Evolutionary conservation across 2,888 invertebrate species (phyloP).

Genomic region (Mongoloraphidia duomilia): DNA sequence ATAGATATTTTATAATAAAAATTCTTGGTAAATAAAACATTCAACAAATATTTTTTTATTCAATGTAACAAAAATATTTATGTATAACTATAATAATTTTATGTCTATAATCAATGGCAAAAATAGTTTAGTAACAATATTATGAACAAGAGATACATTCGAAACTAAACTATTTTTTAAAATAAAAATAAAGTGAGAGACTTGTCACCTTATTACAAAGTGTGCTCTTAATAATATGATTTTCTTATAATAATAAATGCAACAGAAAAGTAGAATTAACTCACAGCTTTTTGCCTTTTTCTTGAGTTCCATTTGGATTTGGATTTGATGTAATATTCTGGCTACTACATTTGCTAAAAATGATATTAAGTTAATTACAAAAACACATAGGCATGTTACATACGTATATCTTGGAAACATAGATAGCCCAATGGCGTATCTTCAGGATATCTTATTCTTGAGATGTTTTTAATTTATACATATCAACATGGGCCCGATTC

Average conservation of each 20-base stretch:
- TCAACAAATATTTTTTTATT: background rate
- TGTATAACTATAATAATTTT: background rate
- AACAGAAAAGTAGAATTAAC: background rate
- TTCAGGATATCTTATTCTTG: too few species aligned
- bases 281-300: background rate
- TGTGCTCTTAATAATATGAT: background rate
- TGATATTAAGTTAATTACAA: too few species aligned
- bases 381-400: too few species aligned
- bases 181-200: too few species aligned
- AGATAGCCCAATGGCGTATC: too few species aligned
- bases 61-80: background rate
- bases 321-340: too few species aligned
- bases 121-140: background rate
- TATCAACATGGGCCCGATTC: too few species aligned
- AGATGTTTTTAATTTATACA: too few species aligned
- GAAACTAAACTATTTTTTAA: too few species aligned
- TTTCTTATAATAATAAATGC: constrained; percentile 2
- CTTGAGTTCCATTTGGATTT: background rate
- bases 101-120: background rate
- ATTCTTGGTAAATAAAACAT: background rate
- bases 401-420: too few species aligned
- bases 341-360: too few species aligned
- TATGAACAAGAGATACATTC: background rate
- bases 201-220: too few species aligned
- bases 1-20: background rate